Evolutionary conservation across 1,140 invertebrate species (phyloP).

Genomic region (Euwallacea fornicatus): DNA sequence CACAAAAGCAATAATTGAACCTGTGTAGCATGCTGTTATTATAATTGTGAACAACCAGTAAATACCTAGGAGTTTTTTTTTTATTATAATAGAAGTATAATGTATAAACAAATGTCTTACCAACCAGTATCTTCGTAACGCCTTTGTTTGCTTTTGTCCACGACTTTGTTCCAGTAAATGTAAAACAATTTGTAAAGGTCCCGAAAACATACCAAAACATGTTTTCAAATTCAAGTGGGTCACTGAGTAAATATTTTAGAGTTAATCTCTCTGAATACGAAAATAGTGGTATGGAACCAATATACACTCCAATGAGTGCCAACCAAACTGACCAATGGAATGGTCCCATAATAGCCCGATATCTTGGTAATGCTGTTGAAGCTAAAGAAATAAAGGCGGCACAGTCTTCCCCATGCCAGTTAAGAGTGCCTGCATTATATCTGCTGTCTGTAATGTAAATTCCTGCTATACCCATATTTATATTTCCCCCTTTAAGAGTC

Average conservation of each 20-base stretch:
- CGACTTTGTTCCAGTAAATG: slow-evolving; percentile 67
- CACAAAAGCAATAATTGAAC: slow-evolving; percentile 78
- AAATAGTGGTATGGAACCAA: slow-evolving; percentile 71
- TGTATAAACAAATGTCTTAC: slow-evolving; percentile 50
- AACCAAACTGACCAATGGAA: slow-evolving; percentile 78
- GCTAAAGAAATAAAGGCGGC: slow-evolving; percentile 72
- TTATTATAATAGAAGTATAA: not conserved
- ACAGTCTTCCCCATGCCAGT: slow-evolving; percentile 69
- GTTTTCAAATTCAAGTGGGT: slow-evolving; percentile 69
- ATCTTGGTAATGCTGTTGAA: slow-evolving; percentile 73
- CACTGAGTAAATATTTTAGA: slow-evolving; percentile 62
- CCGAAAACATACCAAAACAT: slow-evolving; percentile 82
- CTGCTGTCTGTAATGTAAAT: slow-evolving; percentile 65
- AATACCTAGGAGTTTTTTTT: slow-evolving; percentile 56
- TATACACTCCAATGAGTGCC: slow-evolving; percentile 66
- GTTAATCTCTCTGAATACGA: slow-evolving; percentile 69
- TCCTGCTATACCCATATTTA: slow-evolving; percentile 68
- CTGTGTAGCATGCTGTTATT: slow-evolving; percentile 75
- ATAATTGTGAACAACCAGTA: slow-evolving; percentile 82
- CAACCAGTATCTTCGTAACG: slow-evolving; percentile 68
- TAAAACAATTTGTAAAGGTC: slow-evolving; percentile 78
- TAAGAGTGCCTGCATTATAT: slow-evolving; percentile 60
- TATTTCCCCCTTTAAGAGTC: slow-evolving; percentile 55
- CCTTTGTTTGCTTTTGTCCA: slow-evolving; percentile 69
- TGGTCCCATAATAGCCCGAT: slow-evolving; percentile 78